phyloP scores from a whole-genome alignment of 2,888 invertebrate genomes.

The Andrena flavipes region DNA sequence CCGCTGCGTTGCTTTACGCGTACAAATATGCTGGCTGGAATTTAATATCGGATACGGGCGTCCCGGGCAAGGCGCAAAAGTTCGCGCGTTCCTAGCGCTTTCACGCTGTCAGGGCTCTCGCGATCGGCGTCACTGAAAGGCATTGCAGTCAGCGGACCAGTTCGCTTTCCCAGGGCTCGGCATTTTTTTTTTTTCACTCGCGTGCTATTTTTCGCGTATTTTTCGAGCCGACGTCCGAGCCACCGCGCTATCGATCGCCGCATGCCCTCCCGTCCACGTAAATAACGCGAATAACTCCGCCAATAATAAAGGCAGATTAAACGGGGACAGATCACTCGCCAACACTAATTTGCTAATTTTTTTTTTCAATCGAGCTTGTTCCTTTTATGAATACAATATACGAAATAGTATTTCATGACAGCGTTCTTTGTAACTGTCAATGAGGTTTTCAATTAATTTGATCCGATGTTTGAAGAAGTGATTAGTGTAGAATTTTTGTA shows the following conservation, averaged over 20 bases:
- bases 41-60: constrained; percentile 65
- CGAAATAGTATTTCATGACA: background rate
- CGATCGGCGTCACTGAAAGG: constrained; percentile 57
- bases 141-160: constrained; percentile 52
- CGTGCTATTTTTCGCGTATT: constrained; percentile 62
- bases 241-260: constrained; percentile 56
- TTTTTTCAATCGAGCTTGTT: constrained; percentile 44
- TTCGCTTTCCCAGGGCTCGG: constrained; percentile 39
- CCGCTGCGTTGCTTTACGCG: constrained; percentile 70
- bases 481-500: no score
- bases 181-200: constrained; percentile 21
- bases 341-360: constrained; percentile 43
- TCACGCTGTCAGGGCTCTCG: constrained; percentile 48
- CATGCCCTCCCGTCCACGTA: constrained; percentile 29
- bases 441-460: no score
- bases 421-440: no score
- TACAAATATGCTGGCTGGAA: constrained; percentile 71
- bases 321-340: constrained; percentile 36
- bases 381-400: constrained; percentile 35
- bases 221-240: constrained; percentile 52
- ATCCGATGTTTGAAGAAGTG: no score
- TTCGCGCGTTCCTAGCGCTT: constrained; percentile 62
- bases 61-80: constrained; percentile 70
- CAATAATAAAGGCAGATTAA: constrained; percentile 62
- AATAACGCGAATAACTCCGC: constrained; percentile 63